Evolutionary conservation across 1,140 invertebrate species (phyloP).

Genomic region (Calephelis nemesis): DNA sequence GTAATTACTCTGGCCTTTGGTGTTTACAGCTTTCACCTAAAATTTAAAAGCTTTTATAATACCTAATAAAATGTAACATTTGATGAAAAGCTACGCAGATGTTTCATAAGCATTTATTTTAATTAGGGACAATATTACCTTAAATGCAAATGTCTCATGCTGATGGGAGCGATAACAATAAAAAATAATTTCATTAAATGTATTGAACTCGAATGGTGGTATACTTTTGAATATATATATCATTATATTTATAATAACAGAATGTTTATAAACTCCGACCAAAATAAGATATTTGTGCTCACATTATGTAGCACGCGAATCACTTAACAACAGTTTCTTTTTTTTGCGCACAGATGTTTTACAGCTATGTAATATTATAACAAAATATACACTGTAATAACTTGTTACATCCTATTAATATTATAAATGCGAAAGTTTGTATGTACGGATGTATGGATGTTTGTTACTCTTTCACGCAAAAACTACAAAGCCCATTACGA

Average conservation of each 20-base stretch:
- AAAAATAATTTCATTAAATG: slow-evolving; percentile 45
- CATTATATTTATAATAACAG: not conserved
- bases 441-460: no score
- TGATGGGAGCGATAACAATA: slow-evolving; percentile 74
- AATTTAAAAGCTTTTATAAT: slow-evolving; percentile 27
- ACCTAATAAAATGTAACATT: not conserved
- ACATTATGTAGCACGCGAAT: no score
- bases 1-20: slow-evolving; percentile 90
- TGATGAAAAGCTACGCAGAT: slow-evolving; percentile 22
- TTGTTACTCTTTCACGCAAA: no score
- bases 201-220: not conserved
- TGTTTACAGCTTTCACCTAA: slow-evolving; percentile 90
- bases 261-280: not conserved
- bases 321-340: no score
- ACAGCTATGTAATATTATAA: no score
- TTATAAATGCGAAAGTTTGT: no score
- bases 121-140: slow-evolving; percentile 57
- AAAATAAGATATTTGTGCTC: no score
- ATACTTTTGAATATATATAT: slow-evolving; percentile 4
- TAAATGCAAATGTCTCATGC: slow-evolving; percentile 76
- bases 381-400: no score
- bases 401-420: no score
- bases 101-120: slow-evolving; percentile 24
- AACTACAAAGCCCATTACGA: no score
- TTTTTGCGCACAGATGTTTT: no score